Percentiles rank a stretch among this genome's conserved stretches.
Evolutionary conservation across 2,113 vertebrate genomes (phyloP).

Genomic region (Antennarius striatus): DNA sequence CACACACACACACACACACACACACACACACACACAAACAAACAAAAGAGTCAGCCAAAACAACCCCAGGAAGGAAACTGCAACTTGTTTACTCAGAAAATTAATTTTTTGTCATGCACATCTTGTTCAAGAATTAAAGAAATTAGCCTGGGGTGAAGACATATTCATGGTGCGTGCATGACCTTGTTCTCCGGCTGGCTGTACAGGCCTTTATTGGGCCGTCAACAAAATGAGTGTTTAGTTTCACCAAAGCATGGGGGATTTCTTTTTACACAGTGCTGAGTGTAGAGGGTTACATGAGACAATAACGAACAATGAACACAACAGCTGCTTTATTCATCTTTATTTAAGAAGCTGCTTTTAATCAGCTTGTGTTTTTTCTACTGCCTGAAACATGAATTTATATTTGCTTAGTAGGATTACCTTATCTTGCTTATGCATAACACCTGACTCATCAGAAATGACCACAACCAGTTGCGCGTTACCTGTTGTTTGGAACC

Average conservation of each 20-base stretch:
- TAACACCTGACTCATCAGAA: no score
- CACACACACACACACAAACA: constrained; percentile 2
- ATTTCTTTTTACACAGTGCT: constrained; percentile 13
- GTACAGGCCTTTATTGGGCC: constrained; percentile 7
- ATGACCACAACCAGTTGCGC: constrained; percentile 25
- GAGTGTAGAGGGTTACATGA: not conserved
- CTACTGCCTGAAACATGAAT: not conserved
- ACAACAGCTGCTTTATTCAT: constrained; percentile 2
- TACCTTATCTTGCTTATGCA: not conserved
- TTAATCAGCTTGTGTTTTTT: constrained; percentile 8
- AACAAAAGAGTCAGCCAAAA: constrained; percentile 34
- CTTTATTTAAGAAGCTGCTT: constrained; percentile 3
- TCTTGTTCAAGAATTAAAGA: constrained; percentile 70
- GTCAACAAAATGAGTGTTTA: constrained; percentile 26
- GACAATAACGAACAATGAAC: constrained; percentile 6
- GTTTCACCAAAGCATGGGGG: constrained; percentile 8
- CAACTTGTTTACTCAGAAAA: constrained; percentile 67
- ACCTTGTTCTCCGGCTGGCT: constrained; percentile 46
- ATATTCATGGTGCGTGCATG: constrained; percentile 22
- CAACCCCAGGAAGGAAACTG: constrained; percentile 58
- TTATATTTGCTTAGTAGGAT: constrained; percentile 7
- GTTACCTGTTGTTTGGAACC: not conserved
- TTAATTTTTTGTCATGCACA: constrained; percentile 67
- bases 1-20: no score
- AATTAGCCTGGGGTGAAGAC: constrained; percentile 55